Conservation (phyloP, 2,113 vertebrate genomes). For the Channa argus region DNA sequence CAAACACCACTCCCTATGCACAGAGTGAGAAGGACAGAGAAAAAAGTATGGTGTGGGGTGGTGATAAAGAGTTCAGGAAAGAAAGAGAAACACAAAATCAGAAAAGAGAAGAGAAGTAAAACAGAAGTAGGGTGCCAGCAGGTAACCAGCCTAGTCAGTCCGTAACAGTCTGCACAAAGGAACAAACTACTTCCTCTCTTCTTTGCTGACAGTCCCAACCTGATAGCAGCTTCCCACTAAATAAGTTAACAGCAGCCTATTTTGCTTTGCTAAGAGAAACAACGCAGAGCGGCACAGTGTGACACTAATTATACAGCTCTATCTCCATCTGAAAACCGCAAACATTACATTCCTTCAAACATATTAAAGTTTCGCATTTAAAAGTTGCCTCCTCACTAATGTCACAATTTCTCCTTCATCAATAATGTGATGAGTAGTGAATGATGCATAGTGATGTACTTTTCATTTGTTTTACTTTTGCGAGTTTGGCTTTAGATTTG, state of each 20-base stretch:
- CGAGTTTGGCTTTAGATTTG: background rate
- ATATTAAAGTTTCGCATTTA: background rate
- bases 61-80: background rate
- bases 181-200: conserved; percentile 23
- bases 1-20: conserved; percentile 72
- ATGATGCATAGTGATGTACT: too few relatives aligned
- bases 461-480: too few relatives aligned
- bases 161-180: too few relatives aligned
- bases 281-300: conserved; percentile 21
- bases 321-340: conserved; percentile 9
- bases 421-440: background rate
- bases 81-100: conserved; percentile 2
- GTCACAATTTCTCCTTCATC: background rate
- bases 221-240: background rate
- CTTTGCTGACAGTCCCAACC: conserved; percentile 17
- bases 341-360: conserved; percentile 4
- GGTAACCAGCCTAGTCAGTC: too few relatives aligned
- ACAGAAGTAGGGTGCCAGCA: background rate
- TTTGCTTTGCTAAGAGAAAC: conserved; percentile 28
- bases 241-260: background rate
- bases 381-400: background rate
- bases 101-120: background rate
- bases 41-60: conserved; percentile 25
- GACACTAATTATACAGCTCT: conserved; percentile 26
- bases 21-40: conserved; percentile 10